Percentiles rank a stretch among this genome's conserved stretches.
phyloP scores from a whole-genome alignment of 2,888 invertebrate species.

The Synanthedon andrenaeformis region DNA sequence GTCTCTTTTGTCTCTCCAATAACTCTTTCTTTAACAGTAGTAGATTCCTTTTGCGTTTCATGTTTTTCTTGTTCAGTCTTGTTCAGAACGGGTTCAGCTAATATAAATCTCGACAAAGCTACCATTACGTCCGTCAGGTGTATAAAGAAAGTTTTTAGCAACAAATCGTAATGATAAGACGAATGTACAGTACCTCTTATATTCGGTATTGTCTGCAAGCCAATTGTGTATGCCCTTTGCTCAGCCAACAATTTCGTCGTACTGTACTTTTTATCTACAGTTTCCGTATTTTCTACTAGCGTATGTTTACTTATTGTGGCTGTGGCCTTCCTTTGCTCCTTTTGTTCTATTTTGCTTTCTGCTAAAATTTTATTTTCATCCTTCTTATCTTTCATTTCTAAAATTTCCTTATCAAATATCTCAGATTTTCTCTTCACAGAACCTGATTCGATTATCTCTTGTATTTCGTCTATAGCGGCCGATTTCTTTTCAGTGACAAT shows the following conservation, averaged over 20 bases:
- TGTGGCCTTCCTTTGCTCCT: not conserved
- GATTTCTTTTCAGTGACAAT: constrained; percentile 17
- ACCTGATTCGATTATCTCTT: constrained; percentile 22
- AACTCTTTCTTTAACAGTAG: constrained; percentile 1
- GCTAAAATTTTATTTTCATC: not conserved
- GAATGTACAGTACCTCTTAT: constrained; percentile 39
- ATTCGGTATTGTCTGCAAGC: constrained; percentile 49
- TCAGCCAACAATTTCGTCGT: constrained; percentile 24
- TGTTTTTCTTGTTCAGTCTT: constrained; percentile 3
- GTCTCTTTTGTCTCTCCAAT: constrained; percentile 1
- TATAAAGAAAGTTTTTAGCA: constrained; percentile 55
- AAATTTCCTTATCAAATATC: constrained; percentile 13
- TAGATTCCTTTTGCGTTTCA: not conserved
- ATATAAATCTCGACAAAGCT: constrained; percentile 46
- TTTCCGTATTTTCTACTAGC: constrained; percentile 7
- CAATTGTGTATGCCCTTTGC: constrained; percentile 38
- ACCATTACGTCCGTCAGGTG: constrained; percentile 63
- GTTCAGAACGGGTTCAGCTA: constrained; percentile 31
- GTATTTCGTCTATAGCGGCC: constrained; percentile 17
- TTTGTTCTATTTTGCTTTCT: not conserved
- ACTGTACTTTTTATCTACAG: constrained; percentile 5
- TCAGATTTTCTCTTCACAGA: constrained; percentile 19
- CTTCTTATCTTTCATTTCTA: constrained; percentile 5
- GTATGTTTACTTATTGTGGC: constrained; percentile 1
- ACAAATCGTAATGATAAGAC: constrained; percentile 39